phyloP scores from a whole-genome alignment of 1,140 invertebrate species.

The Sarcophaga peregrina region DNA sequence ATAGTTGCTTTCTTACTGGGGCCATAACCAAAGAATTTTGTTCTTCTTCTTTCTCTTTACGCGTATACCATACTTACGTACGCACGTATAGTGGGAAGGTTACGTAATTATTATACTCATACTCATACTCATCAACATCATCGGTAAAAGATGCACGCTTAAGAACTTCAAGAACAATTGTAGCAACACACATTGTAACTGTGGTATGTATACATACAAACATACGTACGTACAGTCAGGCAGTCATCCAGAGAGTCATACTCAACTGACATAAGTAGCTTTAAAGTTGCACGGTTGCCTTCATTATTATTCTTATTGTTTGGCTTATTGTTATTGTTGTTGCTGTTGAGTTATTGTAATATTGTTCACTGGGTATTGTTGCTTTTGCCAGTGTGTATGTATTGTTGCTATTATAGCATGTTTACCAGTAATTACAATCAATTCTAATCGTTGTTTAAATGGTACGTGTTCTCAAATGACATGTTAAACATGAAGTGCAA shows the following conservation, averaged over 20 bases:
- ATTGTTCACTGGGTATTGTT: background rate
- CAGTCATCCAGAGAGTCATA: too few relatives aligned
- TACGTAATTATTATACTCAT: constrained; percentile 28
- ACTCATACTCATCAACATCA: background rate
- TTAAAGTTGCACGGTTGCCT: background rate
- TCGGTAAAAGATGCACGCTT: background rate
- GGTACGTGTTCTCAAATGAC: constrained; percentile 31
- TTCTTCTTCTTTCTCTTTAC: background rate
- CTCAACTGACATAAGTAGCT: background rate
- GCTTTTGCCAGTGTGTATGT: background rate
- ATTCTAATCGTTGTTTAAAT: constrained; percentile 65
- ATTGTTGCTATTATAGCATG: constrained; percentile 27
- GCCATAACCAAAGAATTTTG: constrained; percentile 27
- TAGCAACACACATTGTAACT: background rate
- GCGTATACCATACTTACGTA: background rate
- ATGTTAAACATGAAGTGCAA: constrained; percentile 26
- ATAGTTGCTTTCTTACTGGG: background rate
- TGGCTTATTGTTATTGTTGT: background rate
- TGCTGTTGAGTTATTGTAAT: background rate
- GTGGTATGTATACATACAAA: background rate
- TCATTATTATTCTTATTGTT: background rate
- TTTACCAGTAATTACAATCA: constrained; percentile 61
- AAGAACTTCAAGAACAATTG: background rate
- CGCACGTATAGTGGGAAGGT: constrained; percentile 26
- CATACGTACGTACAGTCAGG: background rate